Evolutionary conservation across 2,888 invertebrate species (phyloP), one percentile per base, ranked within the genome.

Genomic region (Acrobasis suavella): DNA sequence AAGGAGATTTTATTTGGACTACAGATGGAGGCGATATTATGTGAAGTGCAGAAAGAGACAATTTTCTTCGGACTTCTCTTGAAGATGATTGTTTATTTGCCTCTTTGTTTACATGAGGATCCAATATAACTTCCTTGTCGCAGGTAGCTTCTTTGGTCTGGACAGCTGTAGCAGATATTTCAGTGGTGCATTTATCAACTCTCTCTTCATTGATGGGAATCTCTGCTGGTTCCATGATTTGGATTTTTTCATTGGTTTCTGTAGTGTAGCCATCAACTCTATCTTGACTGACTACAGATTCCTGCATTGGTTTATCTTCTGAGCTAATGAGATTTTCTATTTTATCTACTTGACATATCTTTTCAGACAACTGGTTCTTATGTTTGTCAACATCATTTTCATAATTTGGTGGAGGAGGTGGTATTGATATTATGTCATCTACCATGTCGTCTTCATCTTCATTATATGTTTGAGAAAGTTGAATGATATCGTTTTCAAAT

Each of bases 391-490:
- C 62, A 64, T 69, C 67, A 64, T 65, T 62, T 39, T 64, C 59
- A 55, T 56, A 54, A 58, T 72, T 66, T 56, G 72, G 67, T 38
- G 71, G 76, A 38, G 65, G 66, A 50, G 69, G 66, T 52, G 78
- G 81, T 65, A 80, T 83, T 63, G 72, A 80, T 65, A 86, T 86
- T n/a, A 83, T 71, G 69, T 89, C 85, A 69, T 89, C 85, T 67
- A 86, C 78, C 65, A 81, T 73, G 71, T 75, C 74, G 62, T 81
- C 81, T 66, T 85, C 82, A 63, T 82, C 81, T 65, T 78, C 74
- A 42, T 77, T 55, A 9, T 55, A 39, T 32, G 38, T 69, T 67
- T 76, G 70, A 51, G 73, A 69, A 62, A 64, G 63, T 62, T 64
- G 50, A 60, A 68, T 71, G 67, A 62, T 68, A 5, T 50, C 60